A percentile compares a stretch with the other conserved stretches of the same genome.
These are phyloP conservation scores for Forbesichthys papilliferus DNA, from an alignment of 2,113 vertebrate genomes.

Conservation along the genomic window DNA sequence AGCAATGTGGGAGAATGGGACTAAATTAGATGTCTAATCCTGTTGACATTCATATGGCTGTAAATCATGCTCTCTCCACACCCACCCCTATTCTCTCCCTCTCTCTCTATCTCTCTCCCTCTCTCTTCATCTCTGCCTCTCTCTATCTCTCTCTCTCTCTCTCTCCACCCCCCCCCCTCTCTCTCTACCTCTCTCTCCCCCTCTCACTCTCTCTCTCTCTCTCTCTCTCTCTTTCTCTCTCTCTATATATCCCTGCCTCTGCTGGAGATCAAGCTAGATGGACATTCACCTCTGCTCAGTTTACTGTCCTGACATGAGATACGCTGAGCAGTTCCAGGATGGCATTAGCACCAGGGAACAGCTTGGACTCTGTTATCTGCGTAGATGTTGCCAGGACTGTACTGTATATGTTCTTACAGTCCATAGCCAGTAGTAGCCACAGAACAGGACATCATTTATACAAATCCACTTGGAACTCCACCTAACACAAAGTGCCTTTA, in stretches of 20 bases:
- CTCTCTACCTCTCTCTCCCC: neutral
- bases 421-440: neutral
- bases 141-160: too few species aligned
- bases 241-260: neutral
- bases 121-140: too few species aligned
- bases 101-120: slow-evolving; percentile 6
- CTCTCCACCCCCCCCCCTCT: neutral
- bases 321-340: neutral
- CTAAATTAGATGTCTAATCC: slow-evolving; percentile 37
- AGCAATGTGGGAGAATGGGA: slow-evolving; percentile 28
- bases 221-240: neutral
- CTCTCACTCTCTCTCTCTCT: too few species aligned
- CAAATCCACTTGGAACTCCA: too few species aligned
- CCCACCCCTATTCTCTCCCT: neutral
- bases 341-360: neutral
- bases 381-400: neutral
- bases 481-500: too few species aligned
- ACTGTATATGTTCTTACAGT: neutral
- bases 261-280: neutral
- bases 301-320: neutral
- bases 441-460: too few species aligned
- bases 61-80: neutral
- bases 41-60: slow-evolving; percentile 17
- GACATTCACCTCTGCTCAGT: neutral
- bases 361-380: neutral